Conservation (phyloP, 2,797 vertebrate species). For the Coregonus suidteri region DNA sequence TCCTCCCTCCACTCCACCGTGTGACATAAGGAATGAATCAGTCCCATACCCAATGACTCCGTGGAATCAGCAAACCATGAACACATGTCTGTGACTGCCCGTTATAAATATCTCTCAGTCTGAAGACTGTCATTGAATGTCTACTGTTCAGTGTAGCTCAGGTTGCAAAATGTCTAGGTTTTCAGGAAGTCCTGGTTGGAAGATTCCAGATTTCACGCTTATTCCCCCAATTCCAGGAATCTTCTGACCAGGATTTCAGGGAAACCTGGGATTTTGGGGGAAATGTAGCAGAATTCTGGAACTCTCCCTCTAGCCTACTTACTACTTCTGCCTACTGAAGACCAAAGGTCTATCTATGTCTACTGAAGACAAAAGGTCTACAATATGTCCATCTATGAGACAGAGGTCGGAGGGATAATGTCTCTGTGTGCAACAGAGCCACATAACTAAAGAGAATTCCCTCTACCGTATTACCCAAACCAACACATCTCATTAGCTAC, state of each 20-base stretch:
- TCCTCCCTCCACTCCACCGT: neutral
- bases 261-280: neutral
- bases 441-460: neutral
- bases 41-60: neutral
- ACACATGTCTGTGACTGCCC: neutral
- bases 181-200: neutral
- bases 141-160: neutral
- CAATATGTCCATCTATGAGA: neutral
- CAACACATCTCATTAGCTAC: neutral
- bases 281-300: neutral
- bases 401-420: neutral
- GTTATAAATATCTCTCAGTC: neutral
- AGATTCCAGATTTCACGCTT: neutral
- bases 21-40: neutral
- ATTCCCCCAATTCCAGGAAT: neutral
- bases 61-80: neutral
- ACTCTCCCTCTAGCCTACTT: neutral
- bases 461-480: neutral
- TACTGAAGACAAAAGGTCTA: neutral
- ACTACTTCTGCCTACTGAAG: neutral
- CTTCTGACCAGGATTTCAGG: too few species aligned
- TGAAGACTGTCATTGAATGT: neutral
- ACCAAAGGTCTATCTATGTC: neutral
- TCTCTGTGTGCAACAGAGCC: neutral
- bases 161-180: neutral